Evolutionary conservation across 2,113 vertebrate genomes (phyloP).

Genomic region (Pelodiscus sinensis): DNA sequence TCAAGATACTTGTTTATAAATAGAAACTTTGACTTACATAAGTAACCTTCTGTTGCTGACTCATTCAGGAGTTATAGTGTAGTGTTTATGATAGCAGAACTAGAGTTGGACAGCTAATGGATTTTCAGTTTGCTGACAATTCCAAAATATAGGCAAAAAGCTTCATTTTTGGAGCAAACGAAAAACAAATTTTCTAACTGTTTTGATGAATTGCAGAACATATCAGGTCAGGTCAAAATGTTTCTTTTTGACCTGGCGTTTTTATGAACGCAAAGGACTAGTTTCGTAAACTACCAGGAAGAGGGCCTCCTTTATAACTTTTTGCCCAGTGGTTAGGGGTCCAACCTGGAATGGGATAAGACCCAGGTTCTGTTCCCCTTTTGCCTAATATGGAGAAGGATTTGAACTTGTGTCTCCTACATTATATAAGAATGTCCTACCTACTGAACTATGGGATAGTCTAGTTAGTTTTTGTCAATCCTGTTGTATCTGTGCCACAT

Average conservation of each 20-base stretch:
- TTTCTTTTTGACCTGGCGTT: neutral
- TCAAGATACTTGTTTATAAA: conserved; percentile 23
- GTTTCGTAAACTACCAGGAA: neutral
- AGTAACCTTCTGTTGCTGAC: neutral
- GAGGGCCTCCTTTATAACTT: neutral
- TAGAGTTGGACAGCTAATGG: neutral
- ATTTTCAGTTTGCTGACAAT: neutral
- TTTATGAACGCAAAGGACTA: neutral
- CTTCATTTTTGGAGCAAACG: neutral
- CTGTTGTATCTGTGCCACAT: no score
- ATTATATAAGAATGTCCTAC: no score
- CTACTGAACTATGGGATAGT: no score
- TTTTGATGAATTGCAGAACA: neutral
- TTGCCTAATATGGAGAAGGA: neutral
- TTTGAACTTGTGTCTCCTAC: no score
- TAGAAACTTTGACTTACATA: conserved; percentile 26
- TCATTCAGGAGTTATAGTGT: conserved; percentile 15
- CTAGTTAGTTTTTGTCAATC: no score
- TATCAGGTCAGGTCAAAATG: neutral
- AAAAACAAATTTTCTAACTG: neutral
- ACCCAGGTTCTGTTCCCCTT: no score
- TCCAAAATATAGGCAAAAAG: neutral
- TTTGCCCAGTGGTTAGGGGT: no score
- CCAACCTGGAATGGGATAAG: no score
- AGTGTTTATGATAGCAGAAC: conserved; percentile 24